Percentiles rank a stretch among this genome's conserved stretches.
Conservation (phyloP, 2,113 vertebrate species). For the Crotalus tigris region DNA sequence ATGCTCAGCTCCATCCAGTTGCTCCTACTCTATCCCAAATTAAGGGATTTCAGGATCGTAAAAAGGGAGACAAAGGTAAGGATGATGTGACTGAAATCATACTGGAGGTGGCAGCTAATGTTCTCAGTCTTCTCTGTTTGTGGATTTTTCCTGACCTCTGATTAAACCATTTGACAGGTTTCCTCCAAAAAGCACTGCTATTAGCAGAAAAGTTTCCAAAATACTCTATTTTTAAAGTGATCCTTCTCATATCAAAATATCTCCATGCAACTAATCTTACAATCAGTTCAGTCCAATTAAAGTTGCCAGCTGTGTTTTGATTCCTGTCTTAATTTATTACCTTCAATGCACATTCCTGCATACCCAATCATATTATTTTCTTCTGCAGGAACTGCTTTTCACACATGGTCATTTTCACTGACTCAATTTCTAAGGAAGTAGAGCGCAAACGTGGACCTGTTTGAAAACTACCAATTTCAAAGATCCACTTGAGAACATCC, state of each 20-base stretch:
- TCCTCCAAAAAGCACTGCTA: background rate
- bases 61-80: no score
- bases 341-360: background rate
- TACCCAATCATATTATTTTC: background rate
- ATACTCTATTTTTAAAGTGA: background rate
- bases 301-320: background rate
- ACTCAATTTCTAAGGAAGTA: background rate
- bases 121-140: background rate
- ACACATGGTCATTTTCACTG: background rate
- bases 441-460: background rate
- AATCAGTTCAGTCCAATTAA: background rate
- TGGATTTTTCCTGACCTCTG: background rate
- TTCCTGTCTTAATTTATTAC: background rate
- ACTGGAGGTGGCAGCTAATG: background rate
- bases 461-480: background rate
- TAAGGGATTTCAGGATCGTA: background rate
- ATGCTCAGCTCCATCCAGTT: no score
- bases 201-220: rapidly evolving
- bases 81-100: background rate
- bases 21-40: no score
- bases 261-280: background rate
- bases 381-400: background rate
- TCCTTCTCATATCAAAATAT: background rate
- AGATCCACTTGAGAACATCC: background rate
- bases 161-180: background rate